Base-by-base conservation (phyloP, 1,140 invertebrate species). In the Lasioglossum baleicum region DNA sequence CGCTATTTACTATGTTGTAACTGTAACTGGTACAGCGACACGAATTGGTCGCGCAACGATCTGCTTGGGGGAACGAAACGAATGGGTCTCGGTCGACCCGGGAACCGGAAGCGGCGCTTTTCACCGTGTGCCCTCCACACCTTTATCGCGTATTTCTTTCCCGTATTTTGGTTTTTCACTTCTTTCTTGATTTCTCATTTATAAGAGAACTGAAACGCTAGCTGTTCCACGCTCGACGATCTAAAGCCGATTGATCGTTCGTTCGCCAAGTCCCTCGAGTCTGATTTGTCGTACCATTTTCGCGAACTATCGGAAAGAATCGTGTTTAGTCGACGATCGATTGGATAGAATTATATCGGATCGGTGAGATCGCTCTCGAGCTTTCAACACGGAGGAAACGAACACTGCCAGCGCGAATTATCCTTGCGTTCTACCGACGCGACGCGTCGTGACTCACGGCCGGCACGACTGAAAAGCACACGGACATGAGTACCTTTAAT, bases 391-490 rank as follows among this genome's bases (percentile, higher is more conserved):
- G 15, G 53, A 67, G 42, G 58, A 67, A 69, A 72, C 66, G 70
- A 83, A 67, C 86, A 87, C 85, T 87, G 80, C 86, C 83, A 83
- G 68, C 61, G 56, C 74, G 51, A 80, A 60, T 53, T 85, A 17
- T 61, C 61, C 56, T 80, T 63, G 68, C 58, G 51, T 83, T 73
- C 61, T 76, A 1, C 31, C n/a, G n/a, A n/a, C n/a, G n/a, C n/a
- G n/a, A n/a, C n/a, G n/a, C n/a, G n/a, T n/a, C n/a, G n/a, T n/a
- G n/a, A n/a, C n/a, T n/a, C n/a, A n/a, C n/a, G n/a, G n/a, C n/a
- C 11, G 5, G 63, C 56, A 67, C 51, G 74, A 83, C 70, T 85
- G 69, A 82, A 73, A 44, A 8, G 75, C 64, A 63, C 44, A 26
- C 40, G 35, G 6, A n/a, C 31, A 42, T 7, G 2, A n/a, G n/a